Conservation (phyloP, 2,113 vertebrate species). For the Bolborhynchus lineola region DNA sequence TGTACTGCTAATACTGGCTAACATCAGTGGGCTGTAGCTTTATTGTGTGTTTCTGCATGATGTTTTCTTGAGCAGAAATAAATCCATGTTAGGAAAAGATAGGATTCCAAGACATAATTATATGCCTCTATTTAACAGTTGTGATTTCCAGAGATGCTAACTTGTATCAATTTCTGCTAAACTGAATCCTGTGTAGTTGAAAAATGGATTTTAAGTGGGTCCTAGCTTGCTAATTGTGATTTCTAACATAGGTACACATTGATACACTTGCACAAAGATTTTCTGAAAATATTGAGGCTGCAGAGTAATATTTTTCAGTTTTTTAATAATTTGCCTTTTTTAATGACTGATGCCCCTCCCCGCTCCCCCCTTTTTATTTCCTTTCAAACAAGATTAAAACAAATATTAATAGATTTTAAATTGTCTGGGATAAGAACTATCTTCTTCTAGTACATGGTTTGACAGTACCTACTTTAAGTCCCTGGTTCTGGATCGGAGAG, state of each 20-base stretch:
- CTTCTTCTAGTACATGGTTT: background rate
- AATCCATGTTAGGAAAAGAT: background rate
- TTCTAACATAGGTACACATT: background rate
- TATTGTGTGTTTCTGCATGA: background rate
- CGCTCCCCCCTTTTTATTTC: background rate
- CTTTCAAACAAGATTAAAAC: background rate
- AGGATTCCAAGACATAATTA: background rate
- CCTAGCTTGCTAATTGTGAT: background rate
- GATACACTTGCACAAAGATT: background rate
- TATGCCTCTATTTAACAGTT: background rate
- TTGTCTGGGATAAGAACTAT: background rate
- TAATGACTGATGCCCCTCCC: accelerated
- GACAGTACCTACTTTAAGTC: background rate
- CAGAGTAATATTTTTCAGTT: background rate
- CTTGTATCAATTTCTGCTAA: background rate
- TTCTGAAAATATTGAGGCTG: background rate
- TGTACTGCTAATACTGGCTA: background rate
- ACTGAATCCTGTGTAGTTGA: background rate
- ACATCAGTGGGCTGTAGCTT: background rate
- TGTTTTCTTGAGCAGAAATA: background rate
- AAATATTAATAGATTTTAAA: background rate
- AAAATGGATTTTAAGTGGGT: background rate
- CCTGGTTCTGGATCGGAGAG: background rate
- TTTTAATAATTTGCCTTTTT: background rate
- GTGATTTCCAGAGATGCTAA: background rate